Base-by-base conservation (phyloP, 2,797 vertebrate genomes). In the Sphenopsis melanotis region DNA sequence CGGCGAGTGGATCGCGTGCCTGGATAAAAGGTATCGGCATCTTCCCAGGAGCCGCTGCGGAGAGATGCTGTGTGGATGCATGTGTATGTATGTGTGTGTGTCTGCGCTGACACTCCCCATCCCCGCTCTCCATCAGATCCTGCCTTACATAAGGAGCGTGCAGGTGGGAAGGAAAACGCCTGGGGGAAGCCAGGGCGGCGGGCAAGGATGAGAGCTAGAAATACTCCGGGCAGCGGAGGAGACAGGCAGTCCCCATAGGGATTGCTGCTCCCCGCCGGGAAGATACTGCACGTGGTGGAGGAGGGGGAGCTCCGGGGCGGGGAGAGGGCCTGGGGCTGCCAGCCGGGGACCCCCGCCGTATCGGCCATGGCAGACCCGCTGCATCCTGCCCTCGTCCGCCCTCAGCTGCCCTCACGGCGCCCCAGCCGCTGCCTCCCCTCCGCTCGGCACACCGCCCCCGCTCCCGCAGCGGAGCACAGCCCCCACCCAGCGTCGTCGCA, bases 1-100 rank as follows among this genome's bases (percentile, higher is more conserved):
- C 78, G 97, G 98, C 92, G 99, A 99, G 97, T 99, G 99, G 99
- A 99, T 99, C 95, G 97, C 98, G 92, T 99, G 99, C 96, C 98
- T 99, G 96, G 99, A 99, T 97, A 99, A 99, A 97, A 99, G 99
- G 99, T 99, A 98, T 52, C 82, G 34, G 68, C 65, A 55, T 84
- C 87, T 84, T 76, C 91, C 36, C 34, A 22, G 69, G 37, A 70
- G 61, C 65, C 41, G 68, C 87, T 44, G 87, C 24, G 30, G 89
- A 50, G 68, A 36, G 66, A 36, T 83, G 80, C 57, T 49, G 72
- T 44, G 63, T 44, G 80, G 19, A 8, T 68, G 80, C 30, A 2
- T n/a, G 4, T 30, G 1, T 19, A 3, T 46, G 5, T 22, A 2
- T 34, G 3, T 14, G 14, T 36, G 34, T 42, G 20, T 72, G 23